Percentiles rank a stretch among this genome's conserved stretches.
phyloP scores from a whole-genome alignment of 1,140 invertebrate genomes.

The Druon quercuslanigerum region DNA sequence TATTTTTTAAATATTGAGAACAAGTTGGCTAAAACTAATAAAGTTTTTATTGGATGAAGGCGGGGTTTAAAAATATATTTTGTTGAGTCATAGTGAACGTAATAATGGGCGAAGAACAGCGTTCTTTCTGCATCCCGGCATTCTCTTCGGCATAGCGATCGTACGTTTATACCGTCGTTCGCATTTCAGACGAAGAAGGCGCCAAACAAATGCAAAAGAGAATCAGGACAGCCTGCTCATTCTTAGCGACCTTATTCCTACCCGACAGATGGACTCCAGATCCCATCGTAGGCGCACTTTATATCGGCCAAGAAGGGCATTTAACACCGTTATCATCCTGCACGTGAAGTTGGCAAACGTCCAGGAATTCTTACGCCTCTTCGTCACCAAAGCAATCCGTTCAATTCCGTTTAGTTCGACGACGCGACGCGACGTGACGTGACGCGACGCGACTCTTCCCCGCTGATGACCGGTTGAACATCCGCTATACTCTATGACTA shows the following conservation, averaged over 20 bases:
- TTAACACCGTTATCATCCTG: conserved; percentile 31
- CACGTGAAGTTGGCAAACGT: conserved; percentile 13
- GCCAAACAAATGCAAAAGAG: conserved; percentile 31
- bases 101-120: conserved; percentile 4
- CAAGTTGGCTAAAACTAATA: too few species aligned
- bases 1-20: too few species aligned
- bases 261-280: conserved; percentile 30
- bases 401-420: background rate
- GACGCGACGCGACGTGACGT: background rate
- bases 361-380: conserved; percentile 16
- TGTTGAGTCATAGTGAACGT: conserved; percentile 28
- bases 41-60: background rate
- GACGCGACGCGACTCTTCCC: background rate
- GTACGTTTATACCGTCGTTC: conserved; percentile 18
- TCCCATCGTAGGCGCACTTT: conserved; percentile 26
- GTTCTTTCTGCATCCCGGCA: conserved; percentile 17
- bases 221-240: conserved; percentile 26
- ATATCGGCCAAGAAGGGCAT: conserved; percentile 31
- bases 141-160: conserved; percentile 20
- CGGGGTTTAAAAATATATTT: conserved; percentile 10
- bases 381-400: conserved; percentile 27
- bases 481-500: conserved; percentile 9
- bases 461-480: conserved; percentile 12
- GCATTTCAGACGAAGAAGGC: conserved; percentile 21
- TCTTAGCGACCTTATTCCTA: conserved; percentile 28